A percentile compares a stretch with the other conserved stretches of the same genome.
phyloP scores from a whole-genome alignment of 2,888 invertebrate genomes.

The Tenthredo scrophulariae region DNA sequence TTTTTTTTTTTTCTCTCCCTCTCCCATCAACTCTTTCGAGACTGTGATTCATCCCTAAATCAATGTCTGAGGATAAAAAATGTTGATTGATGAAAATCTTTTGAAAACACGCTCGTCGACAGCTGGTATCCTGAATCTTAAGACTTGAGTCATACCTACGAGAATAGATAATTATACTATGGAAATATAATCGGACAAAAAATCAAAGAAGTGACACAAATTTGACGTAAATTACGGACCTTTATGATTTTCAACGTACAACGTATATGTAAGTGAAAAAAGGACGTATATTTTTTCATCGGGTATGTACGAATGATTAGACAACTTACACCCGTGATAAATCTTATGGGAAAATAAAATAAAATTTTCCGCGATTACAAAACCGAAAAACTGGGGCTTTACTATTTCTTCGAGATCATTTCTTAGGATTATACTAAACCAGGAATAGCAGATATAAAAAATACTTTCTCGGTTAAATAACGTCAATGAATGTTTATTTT shows the following conservation, averaged over 20 bases:
- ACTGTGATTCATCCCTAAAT: not conserved
- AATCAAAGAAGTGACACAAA: not conserved
- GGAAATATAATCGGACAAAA: not conserved
- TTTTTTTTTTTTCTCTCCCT: not conserved
- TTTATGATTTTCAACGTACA: too few species aligned
- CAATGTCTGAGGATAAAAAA: not conserved
- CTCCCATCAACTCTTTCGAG: not conserved
- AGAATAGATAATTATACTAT: not conserved
- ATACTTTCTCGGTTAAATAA: not conserved
- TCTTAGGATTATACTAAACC: too few species aligned
- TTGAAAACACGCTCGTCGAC: not conserved
- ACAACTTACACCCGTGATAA: not conserved
- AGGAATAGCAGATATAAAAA: not conserved
- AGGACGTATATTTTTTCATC: too few species aligned
- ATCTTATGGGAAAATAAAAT: not conserved
- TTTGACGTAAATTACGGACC: not conserved
- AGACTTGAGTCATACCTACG: not conserved
- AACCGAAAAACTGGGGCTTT: too few species aligned
- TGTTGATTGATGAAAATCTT: not conserved
- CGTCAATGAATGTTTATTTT: conserved; percentile 11
- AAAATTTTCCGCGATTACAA: not conserved
- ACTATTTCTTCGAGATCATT: too few species aligned
- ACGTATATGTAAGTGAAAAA: too few species aligned
- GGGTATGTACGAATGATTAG: too few species aligned
- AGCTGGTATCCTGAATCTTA: not conserved